Base-by-base conservation (phyloP, 2,797 vertebrate genomes). In the Gastrophryne carolinensis region DNA sequence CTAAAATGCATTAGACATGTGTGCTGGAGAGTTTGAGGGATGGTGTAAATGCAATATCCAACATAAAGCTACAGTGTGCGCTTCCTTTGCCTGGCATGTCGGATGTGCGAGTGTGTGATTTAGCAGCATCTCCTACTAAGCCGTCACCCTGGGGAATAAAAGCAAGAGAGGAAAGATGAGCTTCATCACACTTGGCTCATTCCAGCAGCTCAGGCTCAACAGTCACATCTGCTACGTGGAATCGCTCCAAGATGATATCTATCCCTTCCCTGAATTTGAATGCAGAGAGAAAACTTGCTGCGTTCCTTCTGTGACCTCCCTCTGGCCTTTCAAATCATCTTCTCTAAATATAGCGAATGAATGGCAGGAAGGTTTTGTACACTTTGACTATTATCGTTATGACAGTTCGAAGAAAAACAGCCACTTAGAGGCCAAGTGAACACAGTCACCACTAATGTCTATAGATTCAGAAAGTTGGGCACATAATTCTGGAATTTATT, bases 41-140 rank as follows among this genome's bases (percentile, higher is more conserved):
- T 15, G 26, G 17, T 37, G 52, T 62, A 32, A 56, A 47, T 64
- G 26, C 61, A 13, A 24, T 53, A 27, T 53, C 41, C 7, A 35
- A 54, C 41, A 37, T 13, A 5, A 24, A 17, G 26, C 37, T 58
- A n/a, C 24, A n/a, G 49, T 23, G 12, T 47, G 53, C 7, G 39
- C 29, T 53, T 17, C 11, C 57, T 27, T 8, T 39, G 23, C 41
- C 75, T 34, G 57, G 27, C 19, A 34, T 44, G 30, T 65, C 15
- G 44, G 24, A 74, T 73, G 44, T 49, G 13, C 35, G 13, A 34
- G 76, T 63, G 39, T 39, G 47, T 53, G 72, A 60, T 74, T 54
- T 76, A 66, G 72, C 76, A 68, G 80, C 64, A 76, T 34, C 47
- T 49, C 77, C 3, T 19, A 53, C 52, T 50, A 56, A 50, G 37